A percentile compares a stretch with the other conserved stretches of the same genome.
These are phyloP conservation scores for Monochamus saltuarius DNA, from an alignment of 1,140 invertebrate genomes.

Conservation along the genomic window DNA sequence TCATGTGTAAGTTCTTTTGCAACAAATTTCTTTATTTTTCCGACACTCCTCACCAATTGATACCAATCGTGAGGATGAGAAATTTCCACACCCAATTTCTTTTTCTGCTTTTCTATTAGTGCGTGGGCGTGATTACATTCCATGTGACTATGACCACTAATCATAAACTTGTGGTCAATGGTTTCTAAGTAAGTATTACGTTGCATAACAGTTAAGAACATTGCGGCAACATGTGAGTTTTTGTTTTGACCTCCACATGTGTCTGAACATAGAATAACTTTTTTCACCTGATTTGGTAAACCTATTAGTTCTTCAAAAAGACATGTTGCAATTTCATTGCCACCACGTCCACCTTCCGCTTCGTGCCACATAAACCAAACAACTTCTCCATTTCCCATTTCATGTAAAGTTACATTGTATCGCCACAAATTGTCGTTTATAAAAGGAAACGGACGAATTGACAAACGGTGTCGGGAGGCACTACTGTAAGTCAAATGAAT, in stretches of 20 bases:
- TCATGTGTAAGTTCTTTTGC: no score
- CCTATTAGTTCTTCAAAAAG: background rate
- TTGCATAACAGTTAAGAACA: constrained; percentile 21
- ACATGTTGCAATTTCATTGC: no score
- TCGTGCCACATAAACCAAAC: constrained; percentile 7
- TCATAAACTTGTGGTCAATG: constrained; percentile 23
- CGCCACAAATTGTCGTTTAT: no score
- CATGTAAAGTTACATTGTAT: constrained; percentile 5
- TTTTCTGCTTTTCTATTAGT: constrained; percentile 1
- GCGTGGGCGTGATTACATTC: constrained; percentile 16
- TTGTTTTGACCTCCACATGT: background rate
- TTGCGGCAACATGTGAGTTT: constrained; percentile 19
- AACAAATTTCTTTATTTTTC: no score
- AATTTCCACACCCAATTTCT: no score
- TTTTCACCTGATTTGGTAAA: constrained; percentile 1
- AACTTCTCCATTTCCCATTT: background rate
- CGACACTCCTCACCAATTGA: no score
- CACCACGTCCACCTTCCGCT: background rate
- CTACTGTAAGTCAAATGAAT: no score
- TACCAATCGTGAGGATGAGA: no score
- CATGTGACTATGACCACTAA: constrained; percentile 22
- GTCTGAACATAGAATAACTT: constrained; percentile 3
- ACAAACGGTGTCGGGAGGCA: no score
- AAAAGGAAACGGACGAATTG: background rate
- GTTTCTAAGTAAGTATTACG: constrained; percentile 23